Evolutionary conservation across 92 coral and sea anemone species (phyloP).

Genomic region (Paragorgia papillata): DNA sequence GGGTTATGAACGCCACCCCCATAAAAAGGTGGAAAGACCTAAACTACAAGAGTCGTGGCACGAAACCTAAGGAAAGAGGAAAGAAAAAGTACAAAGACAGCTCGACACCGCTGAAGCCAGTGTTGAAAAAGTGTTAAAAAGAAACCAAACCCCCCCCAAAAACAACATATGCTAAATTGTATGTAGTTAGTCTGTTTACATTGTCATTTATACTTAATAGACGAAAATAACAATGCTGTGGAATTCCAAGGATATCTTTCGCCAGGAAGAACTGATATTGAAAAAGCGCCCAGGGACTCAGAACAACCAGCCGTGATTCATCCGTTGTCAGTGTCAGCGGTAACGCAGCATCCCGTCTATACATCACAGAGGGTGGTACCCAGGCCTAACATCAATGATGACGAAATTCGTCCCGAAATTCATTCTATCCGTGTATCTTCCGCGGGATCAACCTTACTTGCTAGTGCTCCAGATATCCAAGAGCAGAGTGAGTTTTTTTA

Average conservation of each 20-base stretch:
- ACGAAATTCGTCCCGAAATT: too few relatives aligned
- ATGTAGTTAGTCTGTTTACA: not conserved
- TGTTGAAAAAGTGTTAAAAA: too few relatives aligned
- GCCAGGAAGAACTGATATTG: not conserved
- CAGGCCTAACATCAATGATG: not conserved
- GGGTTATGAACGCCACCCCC: too few relatives aligned
- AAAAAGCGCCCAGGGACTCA: not conserved
- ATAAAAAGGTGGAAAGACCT: too few relatives aligned
- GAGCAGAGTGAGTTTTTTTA: not conserved
- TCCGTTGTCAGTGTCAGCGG: not conserved
- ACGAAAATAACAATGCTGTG: constrained; percentile 25
- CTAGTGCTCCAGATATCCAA: constrained; percentile 7
- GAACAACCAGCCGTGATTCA: not conserved
- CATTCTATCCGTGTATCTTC: not conserved
- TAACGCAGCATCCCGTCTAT: not conserved
- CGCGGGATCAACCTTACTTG: not conserved
- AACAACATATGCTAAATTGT: not conserved
- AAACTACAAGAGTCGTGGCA: too few relatives aligned
- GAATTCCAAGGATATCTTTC: not conserved
- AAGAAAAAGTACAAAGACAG: too few relatives aligned
- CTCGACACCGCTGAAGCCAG: too few relatives aligned
- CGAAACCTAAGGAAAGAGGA: too few relatives aligned
- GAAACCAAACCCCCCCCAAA: too few relatives aligned
- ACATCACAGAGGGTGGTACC: not conserved
- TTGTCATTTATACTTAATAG: too few relatives aligned